These are phyloP conservation scores for Drosophila nigrodunni DNA, from an alignment of 1,140 invertebrate species.

Conservation along the genomic window DNA sequence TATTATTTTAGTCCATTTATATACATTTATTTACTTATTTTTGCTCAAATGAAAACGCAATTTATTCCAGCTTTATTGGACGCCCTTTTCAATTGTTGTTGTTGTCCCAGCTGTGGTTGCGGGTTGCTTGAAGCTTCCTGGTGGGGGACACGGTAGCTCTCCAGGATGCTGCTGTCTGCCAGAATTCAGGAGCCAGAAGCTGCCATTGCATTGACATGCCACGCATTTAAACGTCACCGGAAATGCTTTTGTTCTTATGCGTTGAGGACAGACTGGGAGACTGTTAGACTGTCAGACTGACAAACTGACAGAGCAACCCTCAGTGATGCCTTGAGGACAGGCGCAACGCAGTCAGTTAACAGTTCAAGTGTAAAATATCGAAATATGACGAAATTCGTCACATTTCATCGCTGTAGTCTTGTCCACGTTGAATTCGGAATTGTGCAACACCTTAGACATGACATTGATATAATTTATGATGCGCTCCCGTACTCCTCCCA, in stretches of 20 bases:
- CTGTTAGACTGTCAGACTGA: conserved; percentile 16
- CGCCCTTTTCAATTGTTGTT: conserved; percentile 19
- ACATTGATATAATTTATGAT: conserved; percentile 80
- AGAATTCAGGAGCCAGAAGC: conserved; percentile 45
- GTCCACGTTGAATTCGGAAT: conserved; percentile 51
- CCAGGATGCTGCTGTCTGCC: conserved; percentile 79
- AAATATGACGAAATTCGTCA: conserved; percentile 21
- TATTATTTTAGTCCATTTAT: too few species aligned
- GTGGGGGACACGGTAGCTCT: conserved; percentile 39
- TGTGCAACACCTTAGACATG: conserved; percentile 68
- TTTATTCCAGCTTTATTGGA: conserved; percentile 17
- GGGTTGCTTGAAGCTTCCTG: conserved; percentile 52
- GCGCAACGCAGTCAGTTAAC: conserved; percentile 25
- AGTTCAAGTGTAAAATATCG: conserved; percentile 57
- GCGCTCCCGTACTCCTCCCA: conserved; percentile 3
- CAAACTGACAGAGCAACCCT: conserved; percentile 27
- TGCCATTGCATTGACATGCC: conserved; percentile 71
- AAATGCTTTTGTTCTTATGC: conserved; percentile 80
- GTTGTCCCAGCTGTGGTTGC: conserved; percentile 41
- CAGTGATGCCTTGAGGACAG: background rate
- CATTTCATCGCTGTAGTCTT: conserved; percentile 38
- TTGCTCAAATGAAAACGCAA: conserved; percentile 30
- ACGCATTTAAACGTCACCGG: conserved; percentile 82
- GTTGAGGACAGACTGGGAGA: conserved; percentile 16
- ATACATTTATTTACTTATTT: background rate